Conservation (phyloP, 2,797 vertebrate species). For the Linurgus olivaceus region DNA sequence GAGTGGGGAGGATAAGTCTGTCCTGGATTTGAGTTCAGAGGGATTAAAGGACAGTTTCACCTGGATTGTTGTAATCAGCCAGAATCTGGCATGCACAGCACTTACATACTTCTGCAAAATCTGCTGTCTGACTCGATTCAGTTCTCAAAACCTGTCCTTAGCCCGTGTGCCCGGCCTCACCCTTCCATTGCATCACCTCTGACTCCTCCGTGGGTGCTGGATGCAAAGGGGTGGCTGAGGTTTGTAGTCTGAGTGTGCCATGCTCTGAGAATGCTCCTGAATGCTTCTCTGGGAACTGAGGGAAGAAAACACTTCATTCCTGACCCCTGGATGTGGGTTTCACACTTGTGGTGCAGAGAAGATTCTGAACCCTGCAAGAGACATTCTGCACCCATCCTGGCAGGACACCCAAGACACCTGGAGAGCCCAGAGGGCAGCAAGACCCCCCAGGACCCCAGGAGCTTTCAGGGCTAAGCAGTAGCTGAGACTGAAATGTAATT, state of each 20-base stretch:
- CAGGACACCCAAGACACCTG: not conserved
- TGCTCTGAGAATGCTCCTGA: not conserved
- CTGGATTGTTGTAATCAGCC: not conserved
- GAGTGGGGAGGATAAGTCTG: not conserved
- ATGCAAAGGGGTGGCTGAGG: not conserved
- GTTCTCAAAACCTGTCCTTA: slow-evolving; percentile 37
- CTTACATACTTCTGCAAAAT: slow-evolving; percentile 11
- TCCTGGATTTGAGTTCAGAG: not conserved
- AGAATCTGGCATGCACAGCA: not conserved
- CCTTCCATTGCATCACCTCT: not conserved
- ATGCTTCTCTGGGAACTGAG: not conserved
- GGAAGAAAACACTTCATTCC: not conserved
- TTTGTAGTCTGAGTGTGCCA: not conserved
- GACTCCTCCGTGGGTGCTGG: not conserved
- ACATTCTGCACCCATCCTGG: not conserved
- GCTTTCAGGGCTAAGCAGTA: not conserved
- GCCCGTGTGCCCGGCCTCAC: not conserved
- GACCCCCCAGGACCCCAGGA: not conserved
- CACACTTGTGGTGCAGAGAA: fast-evolving
- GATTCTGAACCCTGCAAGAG: not conserved
- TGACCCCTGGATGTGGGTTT: not conserved
- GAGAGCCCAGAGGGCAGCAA: not conserved
- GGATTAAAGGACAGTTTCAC: slow-evolving; percentile 13
- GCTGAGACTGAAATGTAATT: not conserved
- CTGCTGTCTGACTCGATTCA: not conserved